Conservation (phyloP, 2,797 vertebrate genomes). For the Lithobates sylvaticus region DNA sequence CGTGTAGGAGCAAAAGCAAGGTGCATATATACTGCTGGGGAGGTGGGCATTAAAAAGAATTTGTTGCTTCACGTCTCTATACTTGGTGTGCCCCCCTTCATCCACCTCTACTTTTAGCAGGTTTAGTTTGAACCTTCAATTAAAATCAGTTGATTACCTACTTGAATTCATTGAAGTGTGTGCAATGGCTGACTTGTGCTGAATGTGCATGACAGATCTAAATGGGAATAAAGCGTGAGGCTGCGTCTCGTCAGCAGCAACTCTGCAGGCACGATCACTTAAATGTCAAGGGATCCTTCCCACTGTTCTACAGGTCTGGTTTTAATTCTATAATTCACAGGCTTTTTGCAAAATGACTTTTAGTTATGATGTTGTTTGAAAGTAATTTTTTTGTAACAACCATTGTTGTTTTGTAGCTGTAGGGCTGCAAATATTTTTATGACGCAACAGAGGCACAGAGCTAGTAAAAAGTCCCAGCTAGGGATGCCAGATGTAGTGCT, state of each 20-base stretch:
- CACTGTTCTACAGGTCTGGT: background rate
- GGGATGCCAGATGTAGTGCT: slow-evolving; percentile 5
- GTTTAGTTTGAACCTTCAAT: no score
- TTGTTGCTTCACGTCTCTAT: no score
- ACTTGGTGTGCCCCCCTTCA: no score
- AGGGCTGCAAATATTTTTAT: background rate
- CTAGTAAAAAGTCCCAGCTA: slow-evolving; percentile 8
- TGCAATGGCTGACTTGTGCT: no score
- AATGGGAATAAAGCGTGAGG: background rate
- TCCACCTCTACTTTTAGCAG: no score
- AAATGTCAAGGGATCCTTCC: background rate
- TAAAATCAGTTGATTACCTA: no score
- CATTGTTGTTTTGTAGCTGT: background rate
- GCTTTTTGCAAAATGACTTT: background rate
- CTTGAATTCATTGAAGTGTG: no score
- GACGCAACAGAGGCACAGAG: background rate
- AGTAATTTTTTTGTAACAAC: background rate
- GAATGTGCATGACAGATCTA: no score
- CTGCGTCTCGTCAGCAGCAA: background rate
- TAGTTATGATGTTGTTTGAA: background rate
- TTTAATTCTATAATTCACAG: background rate
- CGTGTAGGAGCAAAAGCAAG: no score
- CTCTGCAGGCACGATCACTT: background rate
- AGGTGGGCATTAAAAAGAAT: no score
- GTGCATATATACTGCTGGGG: no score